Evolutionary conservation across 2,888 invertebrate genomes (phyloP), one percentile per base, ranked within the genome.

Genomic region (Trissolcus japonicus): DNA sequence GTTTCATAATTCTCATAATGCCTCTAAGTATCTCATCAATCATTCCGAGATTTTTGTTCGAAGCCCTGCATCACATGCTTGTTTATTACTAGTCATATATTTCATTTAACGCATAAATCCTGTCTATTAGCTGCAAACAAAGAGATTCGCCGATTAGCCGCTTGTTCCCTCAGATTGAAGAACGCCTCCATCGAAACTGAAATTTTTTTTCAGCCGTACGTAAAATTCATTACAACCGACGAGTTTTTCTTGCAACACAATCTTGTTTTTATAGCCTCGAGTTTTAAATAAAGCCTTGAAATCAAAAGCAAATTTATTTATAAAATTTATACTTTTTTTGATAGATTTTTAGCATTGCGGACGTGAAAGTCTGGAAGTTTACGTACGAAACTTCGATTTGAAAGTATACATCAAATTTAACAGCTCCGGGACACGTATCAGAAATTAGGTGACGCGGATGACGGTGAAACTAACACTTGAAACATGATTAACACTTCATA

Each of bases 401-500:
- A 35, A 35, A 35, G 11, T 35, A 35, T 35, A 35, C 53, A 51
- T 40, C 62, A 51, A 62, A 68, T 57, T 62, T 62, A 35, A 35
- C 35, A 35, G 35, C 35, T 35, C 11, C 35, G 11, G 35, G 35
- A 11, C 35, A 35, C 35, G 35, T 35, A 35, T 35, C 35, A 35
- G 35, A 46, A 16, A 46, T 46, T 16, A 46, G 46, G 57, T 40
- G 65, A 75, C 65, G 65, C 54, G 21, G 71, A 74, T 57, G 53
- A 54, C 41, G 55, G 48, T 63, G 71, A 74, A 67, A 66, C 67
- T 69, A 79, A 80, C 66, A 78, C 76, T 80, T 68, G 76, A 41
- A 68, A 69, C 35, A 78, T 85, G 85, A 85, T 84, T 83, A 85
- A 85, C 83, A 82, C 81, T 67, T 79, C 16, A 59, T 66, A 54